phyloP scores from a whole-genome alignment of 1,140 invertebrate genomes.

The Fopius arisanus region DNA sequence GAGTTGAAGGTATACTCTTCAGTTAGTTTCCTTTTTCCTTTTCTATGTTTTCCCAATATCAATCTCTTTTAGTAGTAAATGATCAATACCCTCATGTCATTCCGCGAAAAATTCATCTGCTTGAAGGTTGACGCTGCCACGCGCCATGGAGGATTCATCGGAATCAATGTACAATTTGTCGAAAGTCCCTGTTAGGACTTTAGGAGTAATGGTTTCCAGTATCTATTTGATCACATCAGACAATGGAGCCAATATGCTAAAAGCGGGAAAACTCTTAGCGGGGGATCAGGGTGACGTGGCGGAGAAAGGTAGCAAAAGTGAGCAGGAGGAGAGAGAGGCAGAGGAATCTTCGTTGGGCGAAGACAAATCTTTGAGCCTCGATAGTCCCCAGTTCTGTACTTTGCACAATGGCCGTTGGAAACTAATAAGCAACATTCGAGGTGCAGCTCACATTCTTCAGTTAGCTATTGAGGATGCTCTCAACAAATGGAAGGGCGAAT shows the following conservation, averaged over 20 bases:
- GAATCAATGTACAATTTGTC: slow-evolving; percentile 15
- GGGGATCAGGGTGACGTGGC: neutral
- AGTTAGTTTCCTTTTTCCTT: too few relatives aligned
- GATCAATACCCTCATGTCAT: too few relatives aligned
- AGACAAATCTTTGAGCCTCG: neutral
- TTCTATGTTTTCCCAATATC: too few relatives aligned
- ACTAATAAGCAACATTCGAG: neutral
- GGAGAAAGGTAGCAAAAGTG: neutral
- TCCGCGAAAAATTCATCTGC: slow-evolving; percentile 7
- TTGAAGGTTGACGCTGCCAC: slow-evolving; percentile 8
- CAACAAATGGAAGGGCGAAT: neutral
- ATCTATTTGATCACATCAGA: slow-evolving; percentile 20
- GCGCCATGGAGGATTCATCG: slow-evolving; percentile 11
- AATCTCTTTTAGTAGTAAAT: too few relatives aligned
- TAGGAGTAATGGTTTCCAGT: neutral
- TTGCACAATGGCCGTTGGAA: neutral
- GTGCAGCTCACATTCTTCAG: slow-evolving; percentile 13
- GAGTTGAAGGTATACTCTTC: too few relatives aligned
- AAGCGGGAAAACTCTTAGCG: neutral
- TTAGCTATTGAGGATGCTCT: slow-evolving; percentile 12
- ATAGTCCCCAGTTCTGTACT: neutral
- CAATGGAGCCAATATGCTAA: slow-evolving; percentile 24
- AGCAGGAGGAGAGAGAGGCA: neutral
- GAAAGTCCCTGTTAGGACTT: neutral
- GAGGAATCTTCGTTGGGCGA: neutral